A percentile compares a stretch with the other conserved stretches of the same genome.
phyloP scores from a whole-genome alignment of 1,140 invertebrate species.

The Callitettix versicolor region DNA sequence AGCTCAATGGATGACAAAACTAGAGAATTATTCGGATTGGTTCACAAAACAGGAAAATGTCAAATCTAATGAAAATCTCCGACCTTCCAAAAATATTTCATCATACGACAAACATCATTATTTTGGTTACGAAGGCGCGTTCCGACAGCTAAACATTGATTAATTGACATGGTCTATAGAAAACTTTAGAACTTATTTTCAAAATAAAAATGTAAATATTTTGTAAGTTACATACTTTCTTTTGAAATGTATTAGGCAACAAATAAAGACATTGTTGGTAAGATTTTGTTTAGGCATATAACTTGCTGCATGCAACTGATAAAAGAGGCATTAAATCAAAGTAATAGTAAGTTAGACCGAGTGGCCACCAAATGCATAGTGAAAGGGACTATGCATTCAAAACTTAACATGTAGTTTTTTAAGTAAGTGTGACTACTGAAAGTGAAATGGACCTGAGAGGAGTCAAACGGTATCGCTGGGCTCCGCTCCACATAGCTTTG shows the following conservation, averaged over 20 bases:
- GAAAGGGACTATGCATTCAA: no score
- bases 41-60: slow-evolving; percentile 57
- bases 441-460: no score
- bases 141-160: slow-evolving; percentile 62
- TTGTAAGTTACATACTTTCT: neutral
- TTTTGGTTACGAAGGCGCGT: slow-evolving; percentile 68
- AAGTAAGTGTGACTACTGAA: no score
- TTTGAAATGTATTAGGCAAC: neutral
- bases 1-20: slow-evolving; percentile 52
- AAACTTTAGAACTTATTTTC: neutral
- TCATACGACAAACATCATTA: slow-evolving; percentile 47
- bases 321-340: no score
- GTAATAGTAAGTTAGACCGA: no score
- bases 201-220: neutral
- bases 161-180: slow-evolving; percentile 30
- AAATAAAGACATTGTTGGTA: no score
- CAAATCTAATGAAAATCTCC: slow-evolving; percentile 49
- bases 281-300: no score
- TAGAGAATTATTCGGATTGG: slow-evolving; percentile 59
- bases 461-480: no score
- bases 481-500: no score
- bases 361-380: no score
- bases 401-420: no score
- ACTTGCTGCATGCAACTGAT: no score
- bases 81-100: slow-evolving; percentile 43